phyloP scores from a whole-genome alignment of 1,140 invertebrate genomes.

The Panagrolaimus sp. region DNA sequence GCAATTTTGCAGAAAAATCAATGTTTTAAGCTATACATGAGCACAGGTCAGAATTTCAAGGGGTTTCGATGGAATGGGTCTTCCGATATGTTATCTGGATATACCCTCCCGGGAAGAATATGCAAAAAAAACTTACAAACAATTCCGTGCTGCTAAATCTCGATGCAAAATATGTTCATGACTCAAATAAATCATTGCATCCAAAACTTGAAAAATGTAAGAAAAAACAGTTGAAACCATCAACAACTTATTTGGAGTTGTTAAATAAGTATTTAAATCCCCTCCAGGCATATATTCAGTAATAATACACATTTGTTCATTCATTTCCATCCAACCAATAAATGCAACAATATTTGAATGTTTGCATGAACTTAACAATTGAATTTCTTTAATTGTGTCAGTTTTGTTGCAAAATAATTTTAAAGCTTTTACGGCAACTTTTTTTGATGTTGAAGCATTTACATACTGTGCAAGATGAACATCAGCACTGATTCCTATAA shows the following conservation, averaged over 20 bases:
- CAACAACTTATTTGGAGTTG: conserved; percentile 18
- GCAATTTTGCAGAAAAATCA: no score
- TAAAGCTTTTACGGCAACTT: no score
- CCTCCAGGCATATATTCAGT: conserved; percentile 38
- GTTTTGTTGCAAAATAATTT: background rate
- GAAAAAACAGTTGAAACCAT: conserved; percentile 72
- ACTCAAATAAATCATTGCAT: conserved; percentile 92
- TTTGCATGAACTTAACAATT: background rate
- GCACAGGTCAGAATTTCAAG: background rate
- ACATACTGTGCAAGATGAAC: no score
- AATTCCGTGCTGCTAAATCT: conserved; percentile 91
- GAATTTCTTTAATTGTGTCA: background rate
- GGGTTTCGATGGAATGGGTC: no score
- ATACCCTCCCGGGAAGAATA: background rate
- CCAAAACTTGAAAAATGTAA: conserved; percentile 88
- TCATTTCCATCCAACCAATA: background rate
- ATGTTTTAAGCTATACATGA: no score
- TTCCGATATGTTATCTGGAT: conserved; percentile 11
- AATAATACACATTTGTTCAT: conserved; percentile 24
- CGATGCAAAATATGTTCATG: conserved; percentile 86
- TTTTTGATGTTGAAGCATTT: no score
- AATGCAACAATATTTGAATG: background rate
- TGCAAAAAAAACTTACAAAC: conserved; percentile 62
- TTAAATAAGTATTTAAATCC: conserved; percentile 27
- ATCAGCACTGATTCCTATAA: no score